A percentile compares a stretch with the other conserved stretches of the same genome.
Conservation (phyloP, 2,888 invertebrate species). For the Pomacea canaliculata region DNA sequence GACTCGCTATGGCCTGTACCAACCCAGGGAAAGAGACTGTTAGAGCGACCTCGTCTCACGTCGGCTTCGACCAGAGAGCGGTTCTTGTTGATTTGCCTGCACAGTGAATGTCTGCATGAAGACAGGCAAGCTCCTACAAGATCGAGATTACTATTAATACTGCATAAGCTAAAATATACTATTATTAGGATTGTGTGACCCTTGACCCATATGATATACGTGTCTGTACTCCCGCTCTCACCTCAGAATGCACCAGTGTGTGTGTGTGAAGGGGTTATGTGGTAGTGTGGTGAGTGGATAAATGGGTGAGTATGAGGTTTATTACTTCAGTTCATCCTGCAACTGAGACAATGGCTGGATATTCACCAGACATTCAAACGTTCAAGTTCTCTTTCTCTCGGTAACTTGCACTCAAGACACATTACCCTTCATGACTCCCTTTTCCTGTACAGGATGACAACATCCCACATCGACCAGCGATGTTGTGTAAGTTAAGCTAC, state of each 20-base stretch:
- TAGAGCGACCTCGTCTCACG: conserved; percentile 27
- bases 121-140: too few species aligned
- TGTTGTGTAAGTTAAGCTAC: not conserved
- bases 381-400: too few species aligned
- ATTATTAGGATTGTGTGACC: too few species aligned
- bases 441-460: not conserved
- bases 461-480: not conserved
- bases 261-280: not conserved
- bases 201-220: too few species aligned
- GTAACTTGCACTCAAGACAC: not conserved
- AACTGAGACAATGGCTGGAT: too few species aligned
- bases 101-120: not conserved
- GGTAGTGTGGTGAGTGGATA: not conserved
- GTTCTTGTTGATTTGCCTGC: conserved; percentile 23
- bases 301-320: too few species aligned
- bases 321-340: too few species aligned
- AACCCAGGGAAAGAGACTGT: conserved; percentile 22
- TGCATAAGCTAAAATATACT: too few species aligned
- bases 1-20: conserved; percentile 12
- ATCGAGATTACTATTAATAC: too few species aligned
- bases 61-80: conserved; percentile 28
- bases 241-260: not conserved
- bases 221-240: not conserved
- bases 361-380: not conserved
- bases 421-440: too few species aligned